Evolutionary conservation across 2,113 vertebrate species (phyloP).

Genomic region (Proterorhinus semilunaris): DNA sequence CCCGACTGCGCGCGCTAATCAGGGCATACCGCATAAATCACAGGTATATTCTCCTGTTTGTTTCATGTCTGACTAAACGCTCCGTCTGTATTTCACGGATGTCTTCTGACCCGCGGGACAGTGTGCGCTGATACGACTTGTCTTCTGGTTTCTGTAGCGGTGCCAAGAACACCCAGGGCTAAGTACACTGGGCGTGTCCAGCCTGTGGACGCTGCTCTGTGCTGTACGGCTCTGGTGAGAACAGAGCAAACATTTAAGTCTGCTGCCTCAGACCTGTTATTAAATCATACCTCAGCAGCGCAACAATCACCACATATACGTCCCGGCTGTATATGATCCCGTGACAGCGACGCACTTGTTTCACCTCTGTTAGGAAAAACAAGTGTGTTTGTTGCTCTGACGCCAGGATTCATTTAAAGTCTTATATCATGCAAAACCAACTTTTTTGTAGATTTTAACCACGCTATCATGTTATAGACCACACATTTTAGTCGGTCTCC

Average conservation of each 20-base stretch:
- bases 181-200: slow-evolving; percentile 78
- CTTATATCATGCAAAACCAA: too few relatives aligned
- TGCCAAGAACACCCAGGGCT: slow-evolving; percentile 79
- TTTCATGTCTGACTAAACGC: slow-evolving; percentile 38
- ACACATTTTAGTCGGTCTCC: too few relatives aligned
- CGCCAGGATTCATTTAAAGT: too few relatives aligned
- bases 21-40: slow-evolving; percentile 50
- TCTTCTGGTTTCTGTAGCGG: slow-evolving; percentile 79
- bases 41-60: slow-evolving; percentile 20
- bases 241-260: slow-evolving; percentile 15
- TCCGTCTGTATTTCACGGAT: slow-evolving; percentile 84
- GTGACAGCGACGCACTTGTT: background rate
- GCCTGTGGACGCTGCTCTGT: slow-evolving; percentile 70
- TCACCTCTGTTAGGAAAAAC: slow-evolving; percentile 17
- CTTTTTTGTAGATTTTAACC: too few relatives aligned
- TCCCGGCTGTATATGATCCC: background rate
- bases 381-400: background rate
- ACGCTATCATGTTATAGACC: too few relatives aligned
- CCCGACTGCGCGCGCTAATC: slow-evolving; percentile 19
- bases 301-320: slow-evolving; percentile 2
- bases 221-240: slow-evolving; percentile 50
- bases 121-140: slow-evolving; percentile 87
- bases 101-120: slow-evolving; percentile 77
- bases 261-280: slow-evolving; percentile 73
- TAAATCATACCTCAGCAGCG: slow-evolving; percentile 58